These are phyloP conservation scores for Mus pahari DNA, from an alignment of 2,113 vertebrate genomes.

Conservation along the genomic window DNA sequence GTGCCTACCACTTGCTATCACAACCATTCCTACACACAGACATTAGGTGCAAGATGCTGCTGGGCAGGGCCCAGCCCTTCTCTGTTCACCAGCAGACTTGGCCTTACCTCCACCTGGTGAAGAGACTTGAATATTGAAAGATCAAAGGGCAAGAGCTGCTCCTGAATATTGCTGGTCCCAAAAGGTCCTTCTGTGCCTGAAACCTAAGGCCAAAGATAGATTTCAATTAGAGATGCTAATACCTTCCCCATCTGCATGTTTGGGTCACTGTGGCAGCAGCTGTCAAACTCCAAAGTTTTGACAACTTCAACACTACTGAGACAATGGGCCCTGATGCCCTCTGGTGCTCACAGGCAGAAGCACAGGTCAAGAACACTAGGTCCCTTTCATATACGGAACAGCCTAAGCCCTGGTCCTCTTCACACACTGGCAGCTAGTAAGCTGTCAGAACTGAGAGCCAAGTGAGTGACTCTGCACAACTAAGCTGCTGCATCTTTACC, in stretches of 20 bases:
- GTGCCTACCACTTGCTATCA: neutral
- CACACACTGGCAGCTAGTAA: neutral
- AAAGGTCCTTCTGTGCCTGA: slow-evolving; percentile 91
- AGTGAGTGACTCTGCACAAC: accelerated
- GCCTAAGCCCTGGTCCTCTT: neutral
- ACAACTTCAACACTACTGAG: neutral
- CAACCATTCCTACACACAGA: neutral
- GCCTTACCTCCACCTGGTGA: slow-evolving; percentile 95
- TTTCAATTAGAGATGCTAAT: neutral
- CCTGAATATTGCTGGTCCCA: slow-evolving; percentile 97
- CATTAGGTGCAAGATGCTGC: neutral
- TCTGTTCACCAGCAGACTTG: neutral
- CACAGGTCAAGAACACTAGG: neutral
- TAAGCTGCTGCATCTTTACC: slow-evolving; percentile 84
- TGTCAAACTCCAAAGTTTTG: neutral
- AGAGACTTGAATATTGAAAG: slow-evolving; percentile 97
- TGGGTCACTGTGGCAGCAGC: neutral
- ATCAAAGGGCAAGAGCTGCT: slow-evolving; percentile 93
- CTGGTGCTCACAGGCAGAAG: slow-evolving; percentile 76
- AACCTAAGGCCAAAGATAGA: slow-evolving; percentile 86
- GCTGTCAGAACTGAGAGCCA: neutral
- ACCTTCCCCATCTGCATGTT: neutral
- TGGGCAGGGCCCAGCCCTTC: neutral
- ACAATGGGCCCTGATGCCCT: slow-evolving; percentile 70
- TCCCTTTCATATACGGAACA: neutral